Conservation (phyloP, 2,113 vertebrate species). For the Trogon melanurus region DNA sequence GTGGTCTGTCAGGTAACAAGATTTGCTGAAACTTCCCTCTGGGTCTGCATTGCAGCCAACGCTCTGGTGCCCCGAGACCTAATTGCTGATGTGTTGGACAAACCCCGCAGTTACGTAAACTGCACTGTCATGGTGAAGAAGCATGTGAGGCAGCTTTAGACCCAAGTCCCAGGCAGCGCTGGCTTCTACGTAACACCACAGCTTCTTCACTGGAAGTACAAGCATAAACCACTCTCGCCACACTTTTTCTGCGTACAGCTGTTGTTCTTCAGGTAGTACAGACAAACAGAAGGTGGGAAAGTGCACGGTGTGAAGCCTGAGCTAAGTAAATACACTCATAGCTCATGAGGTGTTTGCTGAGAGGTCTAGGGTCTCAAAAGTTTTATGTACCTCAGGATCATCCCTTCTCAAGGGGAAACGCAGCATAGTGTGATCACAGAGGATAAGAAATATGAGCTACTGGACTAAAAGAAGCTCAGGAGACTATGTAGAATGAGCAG, state of each 20-base stretch:
- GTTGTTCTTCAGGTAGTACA: not conserved
- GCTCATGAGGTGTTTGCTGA: not conserved
- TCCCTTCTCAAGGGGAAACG: not conserved
- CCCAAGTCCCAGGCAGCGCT: not conserved
- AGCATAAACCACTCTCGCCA: fast-evolving
- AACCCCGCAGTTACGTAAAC: fast-evolving
- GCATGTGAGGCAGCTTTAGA: not conserved
- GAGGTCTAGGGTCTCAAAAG: not conserved
- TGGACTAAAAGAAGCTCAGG: not conserved
- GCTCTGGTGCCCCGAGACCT: not conserved
- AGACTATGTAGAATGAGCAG: not conserved
- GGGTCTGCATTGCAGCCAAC: not conserved
- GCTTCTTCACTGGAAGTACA: fast-evolving
- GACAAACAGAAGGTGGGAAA: not conserved
- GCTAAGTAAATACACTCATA: not conserved
- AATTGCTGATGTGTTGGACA: fast-evolving
- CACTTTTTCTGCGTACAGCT: fast-evolving
- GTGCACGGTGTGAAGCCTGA: no score
- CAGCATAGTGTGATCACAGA: not conserved
- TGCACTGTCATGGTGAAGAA: fast-evolving
- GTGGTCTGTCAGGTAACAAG: fast-evolving
- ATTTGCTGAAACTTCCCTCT: fast-evolving
- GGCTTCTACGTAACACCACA: not conserved
- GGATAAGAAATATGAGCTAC: not conserved
- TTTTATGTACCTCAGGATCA: not conserved